These are phyloP conservation scores for Colletes gigas DNA, from an alignment of 1,140 invertebrate species.

Conservation along the genomic window DNA sequence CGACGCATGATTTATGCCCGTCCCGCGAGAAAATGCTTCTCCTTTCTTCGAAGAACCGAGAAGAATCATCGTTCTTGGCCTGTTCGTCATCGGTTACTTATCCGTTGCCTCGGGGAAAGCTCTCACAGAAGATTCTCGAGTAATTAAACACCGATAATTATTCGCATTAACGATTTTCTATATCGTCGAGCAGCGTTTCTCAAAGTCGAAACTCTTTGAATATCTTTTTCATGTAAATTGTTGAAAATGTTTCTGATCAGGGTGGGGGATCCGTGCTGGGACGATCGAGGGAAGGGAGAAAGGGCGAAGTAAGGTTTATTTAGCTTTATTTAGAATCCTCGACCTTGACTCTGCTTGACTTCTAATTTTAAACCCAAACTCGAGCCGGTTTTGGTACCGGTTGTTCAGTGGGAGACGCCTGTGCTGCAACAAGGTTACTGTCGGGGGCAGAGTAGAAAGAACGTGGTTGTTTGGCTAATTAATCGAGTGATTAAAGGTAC, in stretches of 20 bases:
- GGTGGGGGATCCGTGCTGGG: slow-evolving; percentile 16
- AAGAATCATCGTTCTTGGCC: background rate
- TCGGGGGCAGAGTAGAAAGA: background rate
- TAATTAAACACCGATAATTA: no score
- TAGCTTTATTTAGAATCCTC: slow-evolving; percentile 57
- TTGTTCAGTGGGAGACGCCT: slow-evolving; percentile 44
- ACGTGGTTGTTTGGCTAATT: slow-evolving; percentile 31
- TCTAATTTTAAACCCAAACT: slow-evolving; percentile 76
- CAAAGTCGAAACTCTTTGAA: no score
- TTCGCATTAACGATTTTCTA: no score
- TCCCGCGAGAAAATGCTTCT: slow-evolving; percentile 7
- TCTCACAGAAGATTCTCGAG: no score
- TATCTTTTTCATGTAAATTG: no score
- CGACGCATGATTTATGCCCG: slow-evolving; percentile 4
- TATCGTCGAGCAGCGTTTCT: no score
- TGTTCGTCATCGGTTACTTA: background rate
- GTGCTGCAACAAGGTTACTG: slow-evolving; percentile 19
- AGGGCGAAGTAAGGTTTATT: slow-evolving; percentile 56
- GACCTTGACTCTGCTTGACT: slow-evolving; percentile 67
- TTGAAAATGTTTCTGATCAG: no score
- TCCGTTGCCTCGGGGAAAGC: background rate
- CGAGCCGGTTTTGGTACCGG: slow-evolving; percentile 73
- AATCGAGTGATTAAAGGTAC: slow-evolving; percentile 35
- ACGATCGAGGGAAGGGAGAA: slow-evolving; percentile 55
- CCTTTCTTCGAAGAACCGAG: slow-evolving; percentile 11